These are phyloP conservation scores for Lepidurus packardi DNA, from an alignment of 1,140 invertebrate species.

Conservation along the genomic window DNA sequence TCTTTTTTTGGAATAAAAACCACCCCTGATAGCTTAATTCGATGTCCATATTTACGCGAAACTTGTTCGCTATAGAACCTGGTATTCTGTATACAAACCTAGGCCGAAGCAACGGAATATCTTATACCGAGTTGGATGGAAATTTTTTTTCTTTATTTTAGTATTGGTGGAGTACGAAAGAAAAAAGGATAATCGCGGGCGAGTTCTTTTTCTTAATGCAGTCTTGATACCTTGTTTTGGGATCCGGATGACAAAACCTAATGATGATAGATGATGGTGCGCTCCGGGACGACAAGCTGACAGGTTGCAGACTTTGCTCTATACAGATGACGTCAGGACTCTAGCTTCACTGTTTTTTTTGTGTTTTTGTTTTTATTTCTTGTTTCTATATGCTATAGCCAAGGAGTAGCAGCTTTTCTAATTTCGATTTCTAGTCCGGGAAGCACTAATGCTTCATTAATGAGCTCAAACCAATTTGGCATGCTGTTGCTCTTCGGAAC, in stretches of 20 bases:
- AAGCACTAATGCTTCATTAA: neutral
- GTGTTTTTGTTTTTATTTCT: neutral
- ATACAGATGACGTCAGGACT: neutral
- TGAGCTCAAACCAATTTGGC: neutral
- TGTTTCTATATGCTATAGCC: neutral
- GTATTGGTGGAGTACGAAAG: neutral
- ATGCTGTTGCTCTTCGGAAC: neutral
- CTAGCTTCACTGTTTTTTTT: neutral
- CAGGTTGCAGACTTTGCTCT: neutral
- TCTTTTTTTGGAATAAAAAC: neutral
- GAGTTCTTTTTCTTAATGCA: neutral
- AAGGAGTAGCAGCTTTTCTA: neutral
- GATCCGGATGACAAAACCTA: neutral
- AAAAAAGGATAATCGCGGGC: neutral
- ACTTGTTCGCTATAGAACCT: no score
- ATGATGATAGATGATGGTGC: conserved; percentile 16
- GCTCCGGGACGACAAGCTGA: neutral
- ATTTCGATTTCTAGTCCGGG: neutral
- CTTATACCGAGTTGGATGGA: no score
- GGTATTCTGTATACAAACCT: no score
- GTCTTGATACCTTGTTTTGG: neutral
- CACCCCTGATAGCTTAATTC: neutral
- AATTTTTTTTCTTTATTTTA: neutral
- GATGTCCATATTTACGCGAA: no score
- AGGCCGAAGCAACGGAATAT: no score